Evolutionary conservation across 2,797 vertebrate genomes (phyloP).

Genomic region (Crocidura indochinensis): DNA sequence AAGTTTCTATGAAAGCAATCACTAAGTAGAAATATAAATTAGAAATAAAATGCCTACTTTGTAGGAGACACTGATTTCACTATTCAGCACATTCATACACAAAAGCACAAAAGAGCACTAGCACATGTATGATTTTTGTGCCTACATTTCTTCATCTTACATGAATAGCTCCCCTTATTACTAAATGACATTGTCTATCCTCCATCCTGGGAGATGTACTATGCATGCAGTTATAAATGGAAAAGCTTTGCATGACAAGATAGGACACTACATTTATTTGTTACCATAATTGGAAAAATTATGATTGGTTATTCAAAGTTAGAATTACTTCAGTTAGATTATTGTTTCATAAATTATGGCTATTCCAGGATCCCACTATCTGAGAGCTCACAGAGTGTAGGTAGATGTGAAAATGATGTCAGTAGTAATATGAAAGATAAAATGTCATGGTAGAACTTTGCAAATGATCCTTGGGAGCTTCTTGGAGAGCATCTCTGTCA

Average conservation of each 20-base stretch:
- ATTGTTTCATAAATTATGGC: too few relatives aligned
- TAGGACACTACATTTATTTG: too few relatives aligned
- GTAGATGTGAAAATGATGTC: not conserved
- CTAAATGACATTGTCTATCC: not conserved
- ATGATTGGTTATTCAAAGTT: not conserved
- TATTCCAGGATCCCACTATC: rapidly evolving
- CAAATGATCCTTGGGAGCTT: not conserved
- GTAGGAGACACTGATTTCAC: too few relatives aligned
- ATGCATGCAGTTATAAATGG: not conserved
- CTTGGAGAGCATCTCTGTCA: not conserved
- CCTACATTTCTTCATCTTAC: not conserved
- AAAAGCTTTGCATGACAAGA: not conserved
- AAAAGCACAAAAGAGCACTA: rapidly evolving
- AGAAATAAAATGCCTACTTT: too few relatives aligned
- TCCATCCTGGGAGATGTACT: not conserved
- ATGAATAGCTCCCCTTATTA: not conserved
- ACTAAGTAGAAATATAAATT: too few relatives aligned
- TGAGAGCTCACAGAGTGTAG: not conserved
- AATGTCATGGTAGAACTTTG: not conserved
- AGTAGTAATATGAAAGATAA: not conserved
- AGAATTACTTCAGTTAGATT: too few relatives aligned
- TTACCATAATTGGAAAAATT: not conserved
- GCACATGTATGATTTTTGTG: not conserved
- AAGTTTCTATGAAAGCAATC: too few relatives aligned
- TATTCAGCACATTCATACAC: too few relatives aligned